Base-by-base conservation (phyloP, 1,140 invertebrate species). In the Drosophila yakuba region DNA sequence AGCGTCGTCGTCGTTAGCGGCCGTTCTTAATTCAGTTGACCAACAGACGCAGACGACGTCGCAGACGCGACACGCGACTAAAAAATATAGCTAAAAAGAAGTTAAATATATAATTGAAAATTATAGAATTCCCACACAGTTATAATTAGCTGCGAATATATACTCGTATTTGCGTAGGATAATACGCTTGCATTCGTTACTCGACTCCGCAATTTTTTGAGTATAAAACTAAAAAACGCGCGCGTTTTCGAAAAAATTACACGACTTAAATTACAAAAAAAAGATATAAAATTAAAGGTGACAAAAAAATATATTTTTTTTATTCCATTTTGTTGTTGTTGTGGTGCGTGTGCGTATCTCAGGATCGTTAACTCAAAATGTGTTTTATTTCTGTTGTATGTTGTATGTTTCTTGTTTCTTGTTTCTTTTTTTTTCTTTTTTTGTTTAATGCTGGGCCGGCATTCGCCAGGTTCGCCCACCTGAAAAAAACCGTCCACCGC, bases 1-100 rank as follows among this genome's bases (percentile, higher is more conserved):
- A 35, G 38, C 54, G 73, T 57, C 48, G 39, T 20, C 55, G 55
- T 58, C 58, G 67, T 39, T 39, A 57, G 62, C 68, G 71, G 79
- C 61, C 89, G 82, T 90, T 90, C 78, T 91, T 91, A 91, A 91
- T 85, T 91, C 81, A 91, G 89, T 91, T 91, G 89, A 91, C 89
- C 89, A 91, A 88, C 88, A 91, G 75, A 85, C 88, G 73, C 88
- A 91, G 77, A 83, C 89, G 74, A 74, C 80, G 79, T 77, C 71
- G 74, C 81, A 75, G 74, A 81, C 73, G 76, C 77, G 78, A 90
- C 89, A 85, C 89, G 83, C 80, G 84, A 90, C 80, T 74, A 69
- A 76, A 69, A 74, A 73, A 52, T 45, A 51, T 54, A 14, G 14
- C 11, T 39, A 39, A 68, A 68, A 62, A 69, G 20, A 57, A 69